Conservation (phyloP, 2,113 vertebrate genomes). For the Zosterops pallidus region DNA sequence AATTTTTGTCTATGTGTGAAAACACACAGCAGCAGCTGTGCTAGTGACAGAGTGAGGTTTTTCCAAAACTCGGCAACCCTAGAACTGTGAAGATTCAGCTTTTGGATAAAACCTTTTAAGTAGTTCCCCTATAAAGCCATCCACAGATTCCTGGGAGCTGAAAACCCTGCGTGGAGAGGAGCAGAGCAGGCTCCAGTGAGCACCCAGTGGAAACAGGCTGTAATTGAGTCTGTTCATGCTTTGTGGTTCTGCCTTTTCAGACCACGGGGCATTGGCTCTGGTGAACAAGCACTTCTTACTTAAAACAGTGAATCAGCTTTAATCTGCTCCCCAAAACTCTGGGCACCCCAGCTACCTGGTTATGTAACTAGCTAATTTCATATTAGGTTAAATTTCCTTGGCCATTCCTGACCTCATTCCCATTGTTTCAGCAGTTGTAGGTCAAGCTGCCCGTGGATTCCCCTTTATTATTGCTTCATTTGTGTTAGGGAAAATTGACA, state of each 20-base stretch:
- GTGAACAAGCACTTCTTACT: background rate
- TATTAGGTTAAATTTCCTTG: background rate
- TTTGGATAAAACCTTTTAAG: background rate
- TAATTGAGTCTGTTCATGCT: background rate
- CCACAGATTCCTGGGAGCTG: background rate
- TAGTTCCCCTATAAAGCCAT: background rate
- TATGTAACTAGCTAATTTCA: background rate
- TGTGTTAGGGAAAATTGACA: background rate
- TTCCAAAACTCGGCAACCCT: background rate
- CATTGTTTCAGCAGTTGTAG: background rate
- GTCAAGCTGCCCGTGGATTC: background rate
- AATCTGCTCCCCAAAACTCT: background rate
- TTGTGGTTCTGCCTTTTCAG: slow-evolving; percentile 7
- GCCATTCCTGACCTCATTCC: background rate
- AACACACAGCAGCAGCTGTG: background rate
- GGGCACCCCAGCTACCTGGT: background rate
- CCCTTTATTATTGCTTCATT: background rate
- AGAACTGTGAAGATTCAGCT: background rate
- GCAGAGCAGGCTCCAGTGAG: background rate
- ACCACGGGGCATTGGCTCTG: background rate
- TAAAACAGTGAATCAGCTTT: slow-evolving; percentile 18
- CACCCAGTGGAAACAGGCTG: background rate
- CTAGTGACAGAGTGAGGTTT: background rate
- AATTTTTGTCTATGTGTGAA: background rate
- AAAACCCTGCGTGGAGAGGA: background rate